Conservation (phyloP, 2,797 vertebrate genomes). For the Peromyscus attwateri region DNA sequence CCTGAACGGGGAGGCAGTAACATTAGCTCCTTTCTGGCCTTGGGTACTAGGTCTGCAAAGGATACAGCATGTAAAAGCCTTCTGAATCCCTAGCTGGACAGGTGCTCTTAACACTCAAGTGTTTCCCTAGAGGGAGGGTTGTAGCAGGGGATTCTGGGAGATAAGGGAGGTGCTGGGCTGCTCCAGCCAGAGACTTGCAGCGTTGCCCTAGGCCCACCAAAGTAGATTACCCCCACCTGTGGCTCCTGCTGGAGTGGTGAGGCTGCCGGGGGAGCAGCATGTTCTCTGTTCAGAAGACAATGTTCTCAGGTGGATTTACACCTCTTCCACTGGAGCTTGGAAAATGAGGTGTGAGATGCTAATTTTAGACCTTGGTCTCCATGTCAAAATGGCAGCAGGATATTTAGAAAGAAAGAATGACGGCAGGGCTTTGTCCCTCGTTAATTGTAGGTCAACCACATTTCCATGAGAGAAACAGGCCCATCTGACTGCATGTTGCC, state of each 20-base stretch:
- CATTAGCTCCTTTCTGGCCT: not conserved
- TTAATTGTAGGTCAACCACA: not conserved
- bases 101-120: not conserved
- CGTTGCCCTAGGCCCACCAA: rapidly evolving
- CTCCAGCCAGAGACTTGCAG: not conserved
- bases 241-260: not conserved
- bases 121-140: not conserved
- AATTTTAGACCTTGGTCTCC: slow-evolving; percentile 78
- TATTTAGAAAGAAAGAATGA: not conserved
- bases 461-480: not conserved
- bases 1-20: not conserved
- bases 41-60: not conserved
- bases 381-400: slow-evolving; percentile 38
- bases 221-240: not conserved
- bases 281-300: slow-evolving; percentile 73
- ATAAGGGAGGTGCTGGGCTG: not conserved
- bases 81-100: not conserved
- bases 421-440: not conserved
- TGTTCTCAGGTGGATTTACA: slow-evolving; percentile 68
- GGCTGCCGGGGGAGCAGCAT: not conserved
- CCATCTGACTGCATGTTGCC: not conserved
- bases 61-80: not conserved
- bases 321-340: slow-evolving; percentile 51
- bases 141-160: not conserved
- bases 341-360: slow-evolving; percentile 71